Percentiles rank a stretch among this genome's conserved stretches.
Conservation (phyloP, 1,140 invertebrate genomes). For the Lordiphosa mommai region DNA sequence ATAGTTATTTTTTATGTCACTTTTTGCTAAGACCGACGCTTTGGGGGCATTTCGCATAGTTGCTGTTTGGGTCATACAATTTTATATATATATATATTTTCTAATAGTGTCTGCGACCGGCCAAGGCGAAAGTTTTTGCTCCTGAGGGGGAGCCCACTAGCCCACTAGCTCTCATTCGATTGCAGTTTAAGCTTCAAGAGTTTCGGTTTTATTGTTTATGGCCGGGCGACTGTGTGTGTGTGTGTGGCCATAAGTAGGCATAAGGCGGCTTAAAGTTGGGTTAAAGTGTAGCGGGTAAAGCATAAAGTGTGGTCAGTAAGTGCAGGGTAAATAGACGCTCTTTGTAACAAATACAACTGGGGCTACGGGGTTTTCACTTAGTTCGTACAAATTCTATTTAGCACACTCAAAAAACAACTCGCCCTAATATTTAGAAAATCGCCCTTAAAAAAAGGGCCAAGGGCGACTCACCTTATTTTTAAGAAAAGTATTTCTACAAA, state of each 20-base stretch:
- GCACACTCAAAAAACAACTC: too few relatives aligned
- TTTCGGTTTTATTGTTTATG: conserved; percentile 53
- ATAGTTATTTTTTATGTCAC: conserved; percentile 41
- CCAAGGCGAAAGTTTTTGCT: conserved; percentile 30
- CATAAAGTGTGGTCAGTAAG: too few relatives aligned
- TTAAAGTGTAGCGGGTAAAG: neutral
- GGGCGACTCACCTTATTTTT: too few relatives aligned
- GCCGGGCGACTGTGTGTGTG: conserved; percentile 1
- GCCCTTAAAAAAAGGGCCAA: too few relatives aligned
- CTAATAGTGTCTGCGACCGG: conserved; percentile 57
- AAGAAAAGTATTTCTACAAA: too few relatives aligned
- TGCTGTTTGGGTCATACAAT: conserved; percentile 3
- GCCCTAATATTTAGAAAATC: too few relatives aligned
- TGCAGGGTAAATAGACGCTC: too few relatives aligned
- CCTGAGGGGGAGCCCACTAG: neutral
- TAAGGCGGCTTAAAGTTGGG: conserved; percentile 9
- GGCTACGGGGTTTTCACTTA: too few relatives aligned
- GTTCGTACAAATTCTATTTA: too few relatives aligned
- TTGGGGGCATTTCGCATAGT: conserved; percentile 20
- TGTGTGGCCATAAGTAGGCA: conserved; percentile 47
- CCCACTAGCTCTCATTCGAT: conserved; percentile 18
- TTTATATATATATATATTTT: conserved; percentile 34
- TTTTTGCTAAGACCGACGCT: conserved; percentile 13
- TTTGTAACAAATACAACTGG: too few relatives aligned
- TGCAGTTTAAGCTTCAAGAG: conserved; percentile 56